phyloP scores from a whole-genome alignment of 2,113 vertebrate species.

The Crocuta crocuta region DNA sequence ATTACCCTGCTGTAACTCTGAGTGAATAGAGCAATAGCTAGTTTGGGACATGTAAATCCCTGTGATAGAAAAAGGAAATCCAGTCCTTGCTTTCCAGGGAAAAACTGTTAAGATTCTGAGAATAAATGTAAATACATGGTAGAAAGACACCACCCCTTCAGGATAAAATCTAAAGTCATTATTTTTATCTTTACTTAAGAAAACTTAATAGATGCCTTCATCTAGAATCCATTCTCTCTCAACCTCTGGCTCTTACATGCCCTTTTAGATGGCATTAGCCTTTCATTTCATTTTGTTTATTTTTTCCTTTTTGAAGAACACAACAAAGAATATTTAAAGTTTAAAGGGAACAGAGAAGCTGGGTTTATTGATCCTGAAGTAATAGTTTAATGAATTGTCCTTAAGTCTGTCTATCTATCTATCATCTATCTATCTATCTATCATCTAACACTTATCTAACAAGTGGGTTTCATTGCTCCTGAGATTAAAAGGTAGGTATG shows the following conservation, averaged over 20 bases:
- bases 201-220: background rate
- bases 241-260: background rate
- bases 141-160: background rate
- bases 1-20: background rate
- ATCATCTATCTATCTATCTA: background rate
- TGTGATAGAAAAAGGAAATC: background rate
- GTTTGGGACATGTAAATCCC: background rate
- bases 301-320: background rate
- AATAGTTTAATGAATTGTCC: background rate
- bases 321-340: background rate
- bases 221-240: background rate
- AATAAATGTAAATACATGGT: background rate
- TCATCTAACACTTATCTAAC: background rate
- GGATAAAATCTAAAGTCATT: background rate
- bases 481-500: background rate
- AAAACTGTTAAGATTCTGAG: background rate
- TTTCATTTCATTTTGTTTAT: conserved; percentile 11
- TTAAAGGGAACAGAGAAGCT: background rate
- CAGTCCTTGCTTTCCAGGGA: background rate
- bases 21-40: background rate
- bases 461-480: background rate
- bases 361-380: background rate
- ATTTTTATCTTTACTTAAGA: background rate
- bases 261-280: background rate
- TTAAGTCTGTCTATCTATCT: background rate